phyloP scores from a whole-genome alignment of 2,888 invertebrate genomes.

The Malthinus seriepunctatus region DNA sequence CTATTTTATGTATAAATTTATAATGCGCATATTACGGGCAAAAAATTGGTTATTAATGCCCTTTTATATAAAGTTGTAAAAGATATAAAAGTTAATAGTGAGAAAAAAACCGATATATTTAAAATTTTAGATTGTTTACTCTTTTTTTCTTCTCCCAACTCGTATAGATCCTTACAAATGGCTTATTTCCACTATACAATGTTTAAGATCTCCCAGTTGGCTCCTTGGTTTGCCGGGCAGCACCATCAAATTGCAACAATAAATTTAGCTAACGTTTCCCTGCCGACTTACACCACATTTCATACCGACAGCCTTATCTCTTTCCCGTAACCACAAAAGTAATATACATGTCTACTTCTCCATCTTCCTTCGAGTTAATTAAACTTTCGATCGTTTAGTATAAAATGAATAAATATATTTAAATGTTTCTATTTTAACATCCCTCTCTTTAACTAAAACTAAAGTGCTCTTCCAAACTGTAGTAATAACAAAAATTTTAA shows the following conservation, averaged over 20 bases:
- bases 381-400: constrained; percentile 51
- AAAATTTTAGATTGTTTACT: constrained; percentile 50
- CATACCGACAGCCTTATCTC: constrained; percentile 50
- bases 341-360: constrained; percentile 36
- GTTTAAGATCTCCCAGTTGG: constrained; percentile 45
- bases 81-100: constrained; percentile 20
- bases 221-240: constrained; percentile 50
- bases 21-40: no score
- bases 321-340: constrained; percentile 40
- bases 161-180: constrained; percentile 48
- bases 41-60: no score
- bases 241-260: constrained; percentile 53
- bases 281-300: constrained; percentile 51
- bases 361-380: constrained; percentile 47
- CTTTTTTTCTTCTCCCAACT: constrained; percentile 39
- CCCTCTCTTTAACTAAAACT: no score
- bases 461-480: no score
- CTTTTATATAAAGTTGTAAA: no score
- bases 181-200: constrained; percentile 44
- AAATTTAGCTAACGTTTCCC: constrained; percentile 54
- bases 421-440: constrained; percentile 40
- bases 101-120: constrained; percentile 23
- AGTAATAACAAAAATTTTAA: no score
- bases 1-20: no score
- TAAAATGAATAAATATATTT: constrained; percentile 37